Evolutionary conservation across 2,113 vertebrate genomes (phyloP), one percentile per base, ranked within the genome.

Genomic region (Natator depressus): DNA sequence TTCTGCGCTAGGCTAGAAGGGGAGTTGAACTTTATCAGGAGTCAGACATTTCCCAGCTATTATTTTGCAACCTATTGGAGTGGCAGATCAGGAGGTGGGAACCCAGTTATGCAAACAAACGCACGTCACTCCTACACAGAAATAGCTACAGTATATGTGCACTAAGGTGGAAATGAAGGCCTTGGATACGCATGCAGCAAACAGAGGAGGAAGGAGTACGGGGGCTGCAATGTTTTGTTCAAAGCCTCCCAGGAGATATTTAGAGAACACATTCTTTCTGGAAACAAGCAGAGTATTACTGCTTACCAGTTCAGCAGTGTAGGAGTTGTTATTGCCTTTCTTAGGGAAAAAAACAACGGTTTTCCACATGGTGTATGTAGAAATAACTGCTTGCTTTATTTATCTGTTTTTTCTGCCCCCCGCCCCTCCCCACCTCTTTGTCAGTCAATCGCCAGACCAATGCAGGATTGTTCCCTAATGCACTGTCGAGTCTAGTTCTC

Each of bases 81-180:
- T 35, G 2, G 95, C 89, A 95, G 96, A 94, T 94, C 65, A 11
- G 88, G 95, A 97, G 95, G 95, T 95, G 95, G 94, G 95, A 96
- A 95, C 92, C 80, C 85, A 82, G 96, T 97, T 97, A 97, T 95
- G 96, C 96, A 97, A 97, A 97, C 93, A 95, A 93, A 92, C 65
- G 92, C 84, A 79, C 91, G 82, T 97, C 96, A 96, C 93, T 90
- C 54, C 14, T 75, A 51, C 89, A 96, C 94, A 92, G 89, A 97
- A 97, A 97, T 97, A 97, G 94, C 97, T 92, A 2, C 35, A 29
- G 92, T 92, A 4, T 54, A 46, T 95, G 97, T 96, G 95, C 96
- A 92, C 35, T 79, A 95, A 94, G 95, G 96, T 97, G 96, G 97
- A 97, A 97, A 91, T 0, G 3, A 81, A 87, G 93, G 93, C 96